A percentile compares a stretch with the other conserved stretches of the same genome.
These are phyloP conservation scores for Oncorhynchus mykiss DNA, from an alignment of 2,113 vertebrate genomes.

Conservation along the genomic window DNA sequence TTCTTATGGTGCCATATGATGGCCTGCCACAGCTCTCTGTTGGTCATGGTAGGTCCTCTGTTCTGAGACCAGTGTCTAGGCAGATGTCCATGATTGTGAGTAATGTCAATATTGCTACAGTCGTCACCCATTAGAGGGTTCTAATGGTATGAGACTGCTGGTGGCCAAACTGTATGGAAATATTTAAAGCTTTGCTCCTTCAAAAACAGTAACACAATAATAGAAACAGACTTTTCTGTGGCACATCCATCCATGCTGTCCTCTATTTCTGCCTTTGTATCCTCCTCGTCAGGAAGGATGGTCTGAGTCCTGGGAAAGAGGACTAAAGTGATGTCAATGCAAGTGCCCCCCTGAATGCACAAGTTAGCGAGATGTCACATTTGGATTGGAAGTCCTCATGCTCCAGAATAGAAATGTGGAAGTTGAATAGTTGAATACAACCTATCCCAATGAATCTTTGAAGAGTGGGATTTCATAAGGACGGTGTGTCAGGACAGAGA, in stretches of 20 bases:
- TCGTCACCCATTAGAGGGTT: too few species aligned
- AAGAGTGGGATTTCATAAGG: background rate
- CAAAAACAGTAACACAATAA: too few species aligned
- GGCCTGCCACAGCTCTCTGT: too few species aligned
- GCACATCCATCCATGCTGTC: background rate
- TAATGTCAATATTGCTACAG: too few species aligned
- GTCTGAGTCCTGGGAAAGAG: background rate
- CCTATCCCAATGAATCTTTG: background rate
- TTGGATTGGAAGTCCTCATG: background rate
- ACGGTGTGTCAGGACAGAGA: background rate
- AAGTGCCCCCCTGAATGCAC: background rate
- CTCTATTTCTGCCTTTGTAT: background rate
- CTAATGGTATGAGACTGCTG: too few species aligned
- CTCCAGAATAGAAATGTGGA: slow-evolving; percentile 8
- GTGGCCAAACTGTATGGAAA: too few species aligned
- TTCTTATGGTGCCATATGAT: too few species aligned
- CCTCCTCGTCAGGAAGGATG: background rate
- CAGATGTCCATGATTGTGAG: background rate
- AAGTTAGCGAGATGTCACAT: background rate
- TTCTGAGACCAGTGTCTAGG: background rate
- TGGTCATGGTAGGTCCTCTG: too few species aligned
- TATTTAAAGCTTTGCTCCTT: too few species aligned
- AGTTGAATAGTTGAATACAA: slow-evolving; percentile 10
- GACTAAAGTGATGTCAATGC: slow-evolving; percentile 4
- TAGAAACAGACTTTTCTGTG: too few species aligned